Evolutionary conservation across 2,797 vertebrate genomes (phyloP).

Genomic region (Dendrocincla tyrannina): DNA sequence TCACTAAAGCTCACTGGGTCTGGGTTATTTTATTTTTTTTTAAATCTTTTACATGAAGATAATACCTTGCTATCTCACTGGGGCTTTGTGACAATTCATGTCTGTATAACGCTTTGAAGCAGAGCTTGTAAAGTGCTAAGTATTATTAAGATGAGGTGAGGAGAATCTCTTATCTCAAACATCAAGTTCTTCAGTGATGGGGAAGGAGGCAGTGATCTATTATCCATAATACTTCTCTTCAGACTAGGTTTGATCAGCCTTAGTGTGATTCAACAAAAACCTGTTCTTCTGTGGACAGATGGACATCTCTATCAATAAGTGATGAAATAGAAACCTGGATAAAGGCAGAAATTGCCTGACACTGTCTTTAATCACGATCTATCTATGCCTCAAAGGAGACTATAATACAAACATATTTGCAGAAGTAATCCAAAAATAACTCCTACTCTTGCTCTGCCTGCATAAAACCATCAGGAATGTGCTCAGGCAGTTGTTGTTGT

Average conservation of each 20-base stretch:
- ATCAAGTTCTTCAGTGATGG: constrained; percentile 45
- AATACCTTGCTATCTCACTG: constrained; percentile 10
- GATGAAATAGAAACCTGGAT: constrained; percentile 16
- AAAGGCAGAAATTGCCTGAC: not conserved
- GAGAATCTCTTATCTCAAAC: constrained; percentile 54
- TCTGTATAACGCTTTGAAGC: constrained; percentile 31
- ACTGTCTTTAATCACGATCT: constrained; percentile 22
- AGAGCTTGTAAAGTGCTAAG: constrained; percentile 52
- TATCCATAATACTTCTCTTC: not conserved
- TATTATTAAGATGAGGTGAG: constrained; percentile 59
- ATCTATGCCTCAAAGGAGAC: not conserved
- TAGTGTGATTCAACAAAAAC: constrained; percentile 49
- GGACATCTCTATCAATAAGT: constrained; percentile 40
- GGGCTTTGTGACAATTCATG: constrained; percentile 37
- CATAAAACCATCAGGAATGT: not conserved
- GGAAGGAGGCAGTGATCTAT: constrained; percentile 43
- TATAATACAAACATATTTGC: constrained; percentile 30
- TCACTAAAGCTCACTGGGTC: not conserved
- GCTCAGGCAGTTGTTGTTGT: not conserved
- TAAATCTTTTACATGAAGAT: constrained; percentile 20
- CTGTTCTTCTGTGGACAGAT: constrained; percentile 42
- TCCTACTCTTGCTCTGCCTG: not conserved
- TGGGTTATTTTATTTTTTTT: not conserved
- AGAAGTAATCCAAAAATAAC: constrained; percentile 9
- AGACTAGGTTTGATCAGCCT: constrained; percentile 44